These are phyloP conservation scores for Hydrozoanthus tunicans DNA, from an alignment of 64 coral and sea anemone genomes.

Conservation along the genomic window DNA sequence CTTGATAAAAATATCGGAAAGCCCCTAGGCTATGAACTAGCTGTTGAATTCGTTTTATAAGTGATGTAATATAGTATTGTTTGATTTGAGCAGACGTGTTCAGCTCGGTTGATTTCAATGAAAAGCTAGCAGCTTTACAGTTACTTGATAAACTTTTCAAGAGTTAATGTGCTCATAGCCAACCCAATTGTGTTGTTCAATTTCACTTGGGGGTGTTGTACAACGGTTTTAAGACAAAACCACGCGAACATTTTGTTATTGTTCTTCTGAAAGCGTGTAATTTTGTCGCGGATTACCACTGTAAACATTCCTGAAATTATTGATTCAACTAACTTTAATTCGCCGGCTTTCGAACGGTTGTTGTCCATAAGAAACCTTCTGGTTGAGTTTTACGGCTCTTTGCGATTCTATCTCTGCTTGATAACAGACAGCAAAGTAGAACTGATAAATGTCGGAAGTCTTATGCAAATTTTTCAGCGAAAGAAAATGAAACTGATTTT, in stretches of 20 bases:
- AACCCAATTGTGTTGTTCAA: not conserved
- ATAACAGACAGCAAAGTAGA: not conserved
- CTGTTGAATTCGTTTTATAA: not conserved
- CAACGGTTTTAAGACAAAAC: constrained; percentile 15
- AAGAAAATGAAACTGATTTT: not conserved
- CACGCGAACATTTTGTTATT: not conserved
- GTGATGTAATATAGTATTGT: constrained; percentile 47
- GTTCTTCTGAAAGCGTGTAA: constrained; percentile 15
- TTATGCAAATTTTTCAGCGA: constrained; percentile 13
- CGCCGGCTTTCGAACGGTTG: not conserved
- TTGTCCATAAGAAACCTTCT: constrained; percentile 24
- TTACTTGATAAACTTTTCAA: not conserved
- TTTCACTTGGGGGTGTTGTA: not conserved
- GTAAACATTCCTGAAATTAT: constrained; percentile 48
- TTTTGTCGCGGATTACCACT: constrained; percentile 17
- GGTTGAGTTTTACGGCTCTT: not conserved
- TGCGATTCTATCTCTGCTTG: not conserved
- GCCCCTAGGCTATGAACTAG: constrained; percentile 31
- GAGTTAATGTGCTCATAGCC: not conserved
- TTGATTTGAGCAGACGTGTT: not conserved
- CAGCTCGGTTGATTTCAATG: not conserved
- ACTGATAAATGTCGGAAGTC: not conserved
- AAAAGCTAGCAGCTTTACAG: not conserved
- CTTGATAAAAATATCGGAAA: not conserved
- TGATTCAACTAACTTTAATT: not conserved